Evolutionary conservation across 1,140 invertebrate genomes (phyloP).

Genomic region (Drosophila erecta): DNA sequence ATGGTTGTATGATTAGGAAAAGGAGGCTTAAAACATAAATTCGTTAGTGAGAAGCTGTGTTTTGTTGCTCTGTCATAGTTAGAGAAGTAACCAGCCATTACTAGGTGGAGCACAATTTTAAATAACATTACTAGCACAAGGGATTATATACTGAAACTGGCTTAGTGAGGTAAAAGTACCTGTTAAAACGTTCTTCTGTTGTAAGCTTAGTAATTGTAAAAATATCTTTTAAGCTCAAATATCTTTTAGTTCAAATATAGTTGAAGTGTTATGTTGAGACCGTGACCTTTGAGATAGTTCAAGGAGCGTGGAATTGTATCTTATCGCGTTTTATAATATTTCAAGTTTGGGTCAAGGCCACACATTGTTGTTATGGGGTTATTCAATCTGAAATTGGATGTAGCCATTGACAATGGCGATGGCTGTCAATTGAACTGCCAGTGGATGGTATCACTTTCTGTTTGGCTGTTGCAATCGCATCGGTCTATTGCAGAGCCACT

Average conservation of each 20-base stretch:
- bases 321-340: background rate
- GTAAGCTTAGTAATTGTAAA: no score
- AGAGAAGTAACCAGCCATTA: no score
- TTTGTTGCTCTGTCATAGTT: no score
- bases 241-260: background rate
- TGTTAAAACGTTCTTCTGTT: background rate
- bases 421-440: slow-evolving; percentile 45
- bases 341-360: slow-evolving; percentile 23
- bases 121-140: background rate
- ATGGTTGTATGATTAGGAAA: slow-evolving; percentile 1
- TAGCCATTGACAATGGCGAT: slow-evolving; percentile 6
- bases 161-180: background rate
- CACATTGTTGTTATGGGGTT: slow-evolving; percentile 30
- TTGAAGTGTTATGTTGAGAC: background rate
- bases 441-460: slow-evolving; percentile 19
- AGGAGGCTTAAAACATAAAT: background rate
- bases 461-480: slow-evolving; percentile 68
- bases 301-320: background rate
- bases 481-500: slow-evolving; percentile 54
- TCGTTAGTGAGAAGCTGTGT: background rate
- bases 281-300: background rate
- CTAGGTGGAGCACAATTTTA: background rate
- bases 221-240: background rate
- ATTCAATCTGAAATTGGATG: slow-evolving; percentile 25
- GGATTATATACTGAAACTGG: background rate